Percentiles rank a stretch among this genome's conserved stretches.
These are phyloP conservation scores for Drosophila albomicans DNA, from an alignment of 1,140 invertebrate genomes.

Conservation along the genomic window DNA sequence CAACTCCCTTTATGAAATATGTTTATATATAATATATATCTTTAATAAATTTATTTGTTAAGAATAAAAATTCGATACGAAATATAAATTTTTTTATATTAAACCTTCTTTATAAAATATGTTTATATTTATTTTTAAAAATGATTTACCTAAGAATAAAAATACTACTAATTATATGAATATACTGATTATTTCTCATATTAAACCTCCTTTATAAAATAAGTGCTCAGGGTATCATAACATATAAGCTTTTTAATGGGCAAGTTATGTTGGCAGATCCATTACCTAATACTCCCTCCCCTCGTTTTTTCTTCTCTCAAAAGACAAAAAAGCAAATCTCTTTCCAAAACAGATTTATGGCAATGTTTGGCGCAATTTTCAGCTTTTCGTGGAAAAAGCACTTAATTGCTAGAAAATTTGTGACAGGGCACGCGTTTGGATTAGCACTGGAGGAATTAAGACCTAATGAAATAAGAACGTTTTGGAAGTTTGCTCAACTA, in stretches of 20 bases:
- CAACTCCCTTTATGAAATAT: too few species aligned
- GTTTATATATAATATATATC: too few species aligned
- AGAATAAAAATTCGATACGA: too few species aligned
- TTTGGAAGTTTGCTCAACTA: background rate
- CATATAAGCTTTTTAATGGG: conserved; percentile 64
- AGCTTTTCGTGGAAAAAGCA: conserved; percentile 41
- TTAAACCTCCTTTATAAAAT: too few species aligned
- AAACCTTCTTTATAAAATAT: too few species aligned
- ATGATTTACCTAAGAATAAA: too few species aligned
- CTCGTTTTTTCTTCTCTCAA: background rate
- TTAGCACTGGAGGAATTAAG: conserved; percentile 10
- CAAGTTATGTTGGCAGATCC: conserved; percentile 35
- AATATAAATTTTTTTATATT: too few species aligned
- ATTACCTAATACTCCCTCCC: background rate
- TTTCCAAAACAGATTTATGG: conserved; percentile 59
- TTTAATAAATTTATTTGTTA: too few species aligned
- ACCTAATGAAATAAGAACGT: background rate
- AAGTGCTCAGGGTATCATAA: background rate
- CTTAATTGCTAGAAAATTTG: conserved; percentile 41
- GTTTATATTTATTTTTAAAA: too few species aligned
- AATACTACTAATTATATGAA: too few species aligned
- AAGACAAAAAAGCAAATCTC: background rate
- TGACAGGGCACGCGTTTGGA: conserved; percentile 46
- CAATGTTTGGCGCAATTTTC: conserved; percentile 44
- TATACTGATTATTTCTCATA: too few species aligned